phyloP scores from a whole-genome alignment of 2,113 vertebrate genomes.

The Peromyscus polionotus region DNA sequence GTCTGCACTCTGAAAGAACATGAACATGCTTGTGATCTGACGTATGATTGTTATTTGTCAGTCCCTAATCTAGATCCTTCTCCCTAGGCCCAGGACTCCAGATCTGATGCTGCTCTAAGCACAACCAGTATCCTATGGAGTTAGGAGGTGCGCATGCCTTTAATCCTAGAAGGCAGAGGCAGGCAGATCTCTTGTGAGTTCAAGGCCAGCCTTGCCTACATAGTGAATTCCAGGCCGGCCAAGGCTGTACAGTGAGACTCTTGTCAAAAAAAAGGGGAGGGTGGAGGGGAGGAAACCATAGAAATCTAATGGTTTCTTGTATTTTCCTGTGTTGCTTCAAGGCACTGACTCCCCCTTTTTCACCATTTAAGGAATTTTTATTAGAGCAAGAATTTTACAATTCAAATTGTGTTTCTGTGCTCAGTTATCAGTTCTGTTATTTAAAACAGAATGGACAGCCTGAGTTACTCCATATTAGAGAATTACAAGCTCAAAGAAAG shows the following conservation, averaged over 20 bases:
- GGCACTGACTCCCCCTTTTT: background rate
- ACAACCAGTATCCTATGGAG: too few species aligned
- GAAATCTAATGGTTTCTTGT: background rate
- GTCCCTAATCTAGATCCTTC: background rate
- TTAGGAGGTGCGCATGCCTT: background rate
- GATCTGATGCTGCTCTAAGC: background rate
- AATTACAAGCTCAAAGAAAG: conserved; percentile 98
- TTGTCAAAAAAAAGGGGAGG: background rate
- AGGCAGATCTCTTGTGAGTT: background rate
- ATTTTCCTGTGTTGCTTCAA: background rate
- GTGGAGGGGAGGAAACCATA: background rate
- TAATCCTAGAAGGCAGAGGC: background rate
- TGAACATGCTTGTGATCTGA: background rate
- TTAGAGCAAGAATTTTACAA: conserved; percentile 98
- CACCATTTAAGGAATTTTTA: conserved; percentile 95
- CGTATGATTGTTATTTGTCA: too few species aligned
- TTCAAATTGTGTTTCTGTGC: conserved; percentile 95
- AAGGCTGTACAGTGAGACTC: background rate
- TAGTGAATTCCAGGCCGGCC: too few species aligned
- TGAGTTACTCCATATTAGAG: conserved; percentile 96
- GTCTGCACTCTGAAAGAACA: background rate
- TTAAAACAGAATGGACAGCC: conserved; percentile 91
- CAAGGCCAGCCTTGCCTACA: background rate
- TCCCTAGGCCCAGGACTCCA: background rate
- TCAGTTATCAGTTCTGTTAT: conserved; percentile 90